Evolutionary conservation across 2,888 invertebrate genomes (phyloP), one percentile per base, ranked within the genome.

Genomic region (Cartodere bifasciata): DNA sequence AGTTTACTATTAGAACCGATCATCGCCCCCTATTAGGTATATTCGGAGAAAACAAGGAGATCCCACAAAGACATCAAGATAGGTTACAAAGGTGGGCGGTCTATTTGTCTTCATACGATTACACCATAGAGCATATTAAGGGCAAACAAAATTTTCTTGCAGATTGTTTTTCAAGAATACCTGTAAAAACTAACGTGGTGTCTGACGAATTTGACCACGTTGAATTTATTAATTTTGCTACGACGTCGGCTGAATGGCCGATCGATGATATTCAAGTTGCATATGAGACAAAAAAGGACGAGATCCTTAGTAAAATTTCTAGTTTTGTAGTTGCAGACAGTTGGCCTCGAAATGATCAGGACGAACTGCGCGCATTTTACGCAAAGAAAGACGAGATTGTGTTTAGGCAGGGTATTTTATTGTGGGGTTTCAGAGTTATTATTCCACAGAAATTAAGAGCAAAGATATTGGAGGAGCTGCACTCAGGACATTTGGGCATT

Each of bases 401-500:
- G 9, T n/a, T 10, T 9, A 34, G 34, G 14, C 11, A 29, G 9
- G 36, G 24, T 12, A 23, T 23, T 17, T 7, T 36, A 12, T 22
- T 30, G 21, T 34, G 29, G 30, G 36, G 36, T 5, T 12, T 16
- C 10, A 33, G 29, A 33, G 12, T 33, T 12, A 20, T 35, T 6
- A 29, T 35, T 4, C 35, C 35, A 9, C 13, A n/a, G 13, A 35
- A 20, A 5, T 17, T 35, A 10, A 28, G 24, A 21, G 15, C 23
- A 15, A 9, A 16, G 13, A 10, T 34, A 16, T 23, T 35, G 16
- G 25, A 35, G 4, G 29, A 11, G 23, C 15, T 1, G 41, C 43
- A 20, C 31, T 46, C 4, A 36, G 38, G 13, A 47, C 52, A 9
- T 27, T 54, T 32, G 10, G 35, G 31, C 10, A 23, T 35, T 4